phyloP scores from a whole-genome alignment of 2,888 invertebrate species.

The Drosophila buzzatii region DNA sequence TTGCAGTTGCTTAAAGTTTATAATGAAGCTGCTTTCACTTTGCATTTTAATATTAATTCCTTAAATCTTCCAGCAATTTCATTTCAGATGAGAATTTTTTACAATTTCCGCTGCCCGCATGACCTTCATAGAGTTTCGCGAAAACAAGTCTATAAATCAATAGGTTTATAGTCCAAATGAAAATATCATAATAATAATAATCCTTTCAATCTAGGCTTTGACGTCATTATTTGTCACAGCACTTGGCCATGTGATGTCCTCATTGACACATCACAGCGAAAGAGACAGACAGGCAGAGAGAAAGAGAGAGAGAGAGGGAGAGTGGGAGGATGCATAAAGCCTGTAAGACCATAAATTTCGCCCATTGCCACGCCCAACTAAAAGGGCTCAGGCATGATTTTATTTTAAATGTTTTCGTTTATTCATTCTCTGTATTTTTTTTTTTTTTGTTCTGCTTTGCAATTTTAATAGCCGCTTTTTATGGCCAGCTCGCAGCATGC shows the following conservation, averaged over 20 bases:
- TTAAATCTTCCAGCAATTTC: fast-evolving
- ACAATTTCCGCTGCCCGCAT: background rate
- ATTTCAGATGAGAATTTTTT: background rate
- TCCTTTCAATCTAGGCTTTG: conserved; percentile 14
- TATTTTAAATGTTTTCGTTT: conserved; percentile 65
- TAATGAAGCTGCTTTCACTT: background rate
- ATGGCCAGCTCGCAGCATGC: conserved; percentile 59
- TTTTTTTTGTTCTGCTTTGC: conserved; percentile 23
- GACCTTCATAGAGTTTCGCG: background rate
- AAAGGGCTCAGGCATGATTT: conserved; percentile 41
- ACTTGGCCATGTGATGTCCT: conserved; percentile 21
- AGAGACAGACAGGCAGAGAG: background rate
- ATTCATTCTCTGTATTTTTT: conserved; percentile 24
- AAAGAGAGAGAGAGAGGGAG: background rate
- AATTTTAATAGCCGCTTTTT: conserved; percentile 69
- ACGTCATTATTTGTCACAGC: background rate
- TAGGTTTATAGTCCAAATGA: background rate
- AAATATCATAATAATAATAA: conserved; percentile 12
- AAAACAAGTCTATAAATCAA: conserved; percentile 18
- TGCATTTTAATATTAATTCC: background rate
- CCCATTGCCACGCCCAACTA: conserved; percentile 19
- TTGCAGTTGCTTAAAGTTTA: background rate
- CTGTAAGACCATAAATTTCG: conserved; percentile 18
- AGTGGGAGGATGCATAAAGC: conserved; percentile 23
- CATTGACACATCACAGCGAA: conserved; percentile 24